Evolutionary conservation across 2,113 vertebrate species (phyloP).

Genomic region (Daubentonia madagascariensis): DNA sequence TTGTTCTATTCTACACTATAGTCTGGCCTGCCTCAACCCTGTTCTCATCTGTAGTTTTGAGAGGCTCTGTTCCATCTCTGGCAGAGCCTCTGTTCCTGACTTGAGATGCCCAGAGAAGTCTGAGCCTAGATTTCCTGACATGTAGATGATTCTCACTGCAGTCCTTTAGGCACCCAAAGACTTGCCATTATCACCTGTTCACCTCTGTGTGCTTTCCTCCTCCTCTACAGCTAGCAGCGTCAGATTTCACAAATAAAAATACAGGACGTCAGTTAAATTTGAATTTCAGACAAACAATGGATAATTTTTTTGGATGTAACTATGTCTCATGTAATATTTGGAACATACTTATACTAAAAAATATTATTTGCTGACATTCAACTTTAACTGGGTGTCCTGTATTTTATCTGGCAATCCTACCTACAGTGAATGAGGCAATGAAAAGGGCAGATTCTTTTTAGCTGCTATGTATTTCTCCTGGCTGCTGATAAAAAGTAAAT

Average conservation of each 20-base stretch:
- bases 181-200: neutral
- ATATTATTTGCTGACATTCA: constrained; percentile 14
- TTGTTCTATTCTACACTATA: neutral
- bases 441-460: neutral
- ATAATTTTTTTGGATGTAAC: neutral
- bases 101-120: neutral
- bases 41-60: neutral
- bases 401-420: neutral
- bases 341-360: neutral
- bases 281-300: neutral
- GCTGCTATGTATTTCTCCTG: neutral
- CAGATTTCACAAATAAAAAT: neutral
- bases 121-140: neutral
- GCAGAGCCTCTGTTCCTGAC: neutral
- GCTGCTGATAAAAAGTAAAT: constrained; percentile 7
- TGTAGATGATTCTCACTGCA: neutral
- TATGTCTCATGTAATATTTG: neutral
- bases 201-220: neutral
- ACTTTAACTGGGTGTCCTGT: neutral
- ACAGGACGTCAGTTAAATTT: neutral
- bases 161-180: neutral
- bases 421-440: neutral
- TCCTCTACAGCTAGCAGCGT: neutral
- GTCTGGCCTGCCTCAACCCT: neutral
- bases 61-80: neutral